These are phyloP conservation scores for Bergia puertoricense DNA, from an alignment of 92 coral and sea anemone genomes.

Conservation along the genomic window DNA sequence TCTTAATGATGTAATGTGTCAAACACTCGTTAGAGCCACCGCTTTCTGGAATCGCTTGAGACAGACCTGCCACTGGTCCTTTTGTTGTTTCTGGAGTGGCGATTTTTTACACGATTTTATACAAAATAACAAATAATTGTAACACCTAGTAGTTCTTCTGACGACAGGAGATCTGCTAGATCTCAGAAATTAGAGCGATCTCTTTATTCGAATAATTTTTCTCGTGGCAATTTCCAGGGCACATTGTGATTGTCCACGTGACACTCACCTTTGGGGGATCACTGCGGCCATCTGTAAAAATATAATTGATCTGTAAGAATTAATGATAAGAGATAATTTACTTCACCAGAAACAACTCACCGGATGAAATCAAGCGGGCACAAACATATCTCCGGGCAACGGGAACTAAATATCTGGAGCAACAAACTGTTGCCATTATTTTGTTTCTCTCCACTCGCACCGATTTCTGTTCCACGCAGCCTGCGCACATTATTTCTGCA, in stretches of 20 bases:
- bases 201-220: background rate
- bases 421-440: conserved; percentile 36
- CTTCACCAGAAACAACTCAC: conserved; percentile 5
- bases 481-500: background rate
- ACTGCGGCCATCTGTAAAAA: conserved; percentile 32
- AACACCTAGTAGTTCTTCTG: background rate
- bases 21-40: no score
- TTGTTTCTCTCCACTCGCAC: background rate
- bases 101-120: no score
- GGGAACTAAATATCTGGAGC: conserved; percentile 1
- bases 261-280: conserved; percentile 30
- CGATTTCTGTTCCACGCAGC: background rate
- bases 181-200: no score
- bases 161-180: background rate
- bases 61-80: no score
- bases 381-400: conserved; percentile 29
- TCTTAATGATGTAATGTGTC: no score
- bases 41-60: no score
- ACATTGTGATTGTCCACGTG: background rate
- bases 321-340: background rate
- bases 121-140: background rate
- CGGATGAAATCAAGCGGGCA: conserved; percentile 26
- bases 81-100: no score
- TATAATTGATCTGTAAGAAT: background rate
- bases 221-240: background rate